Evolutionary conservation across 2,113 vertebrate species (phyloP).

Genomic region (Prolemur simus): DNA sequence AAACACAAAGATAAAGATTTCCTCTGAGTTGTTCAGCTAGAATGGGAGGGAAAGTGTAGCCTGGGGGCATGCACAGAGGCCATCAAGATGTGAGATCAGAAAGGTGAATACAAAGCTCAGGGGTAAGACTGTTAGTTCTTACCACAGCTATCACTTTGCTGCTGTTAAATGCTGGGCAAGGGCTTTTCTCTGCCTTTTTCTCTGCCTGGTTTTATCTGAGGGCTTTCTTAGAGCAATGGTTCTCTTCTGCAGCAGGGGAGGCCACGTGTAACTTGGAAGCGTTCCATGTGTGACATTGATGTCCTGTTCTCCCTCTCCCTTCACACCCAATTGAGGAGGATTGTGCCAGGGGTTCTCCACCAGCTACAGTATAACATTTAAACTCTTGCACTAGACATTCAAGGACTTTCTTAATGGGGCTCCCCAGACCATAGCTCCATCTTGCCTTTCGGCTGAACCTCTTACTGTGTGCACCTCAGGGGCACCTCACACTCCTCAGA

Average conservation of each 20-base stretch:
- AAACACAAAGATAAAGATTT: constrained; percentile 58
- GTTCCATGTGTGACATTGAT: not conserved
- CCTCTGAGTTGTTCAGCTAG: constrained; percentile 7
- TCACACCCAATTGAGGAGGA: not conserved
- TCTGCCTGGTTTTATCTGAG: not conserved
- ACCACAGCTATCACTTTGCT: not conserved
- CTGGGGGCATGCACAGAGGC: not conserved
- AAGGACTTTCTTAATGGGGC: not conserved
- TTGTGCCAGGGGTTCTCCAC: not conserved
- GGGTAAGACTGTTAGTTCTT: not conserved
- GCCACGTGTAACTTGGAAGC: not conserved
- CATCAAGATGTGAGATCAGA: not conserved
- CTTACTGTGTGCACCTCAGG: not conserved
- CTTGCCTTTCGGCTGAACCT: not conserved
- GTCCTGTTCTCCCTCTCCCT: not conserved
- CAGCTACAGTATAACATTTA: not conserved
- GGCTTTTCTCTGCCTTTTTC: not conserved
- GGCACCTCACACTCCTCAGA: not conserved
- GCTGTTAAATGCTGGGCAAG: not conserved
- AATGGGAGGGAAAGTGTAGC: not conserved
- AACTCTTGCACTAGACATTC: not conserved
- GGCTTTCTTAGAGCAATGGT: not conserved
- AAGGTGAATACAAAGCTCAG: not conserved
- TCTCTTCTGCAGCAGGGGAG: not conserved
- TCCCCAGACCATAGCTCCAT: not conserved